phyloP scores from a whole-genome alignment of 2,113 vertebrate genomes.

The Cochlearius cochlearius region DNA sequence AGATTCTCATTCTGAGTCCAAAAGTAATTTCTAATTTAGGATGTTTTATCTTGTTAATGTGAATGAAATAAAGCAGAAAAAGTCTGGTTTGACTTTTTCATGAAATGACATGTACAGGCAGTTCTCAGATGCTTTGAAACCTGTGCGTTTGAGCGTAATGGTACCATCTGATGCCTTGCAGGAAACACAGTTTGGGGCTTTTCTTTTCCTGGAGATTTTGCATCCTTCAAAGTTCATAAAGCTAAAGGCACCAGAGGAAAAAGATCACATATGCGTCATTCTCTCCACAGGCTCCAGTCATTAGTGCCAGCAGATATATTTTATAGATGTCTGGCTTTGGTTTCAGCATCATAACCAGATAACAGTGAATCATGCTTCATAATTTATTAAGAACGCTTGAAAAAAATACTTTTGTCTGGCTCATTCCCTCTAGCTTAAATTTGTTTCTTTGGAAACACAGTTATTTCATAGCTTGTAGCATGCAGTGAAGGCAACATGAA shows the following conservation, averaged over 20 bases:
- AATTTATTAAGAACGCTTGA: neutral
- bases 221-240: neutral
- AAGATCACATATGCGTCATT: neutral
- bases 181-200: neutral
- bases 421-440: neutral
- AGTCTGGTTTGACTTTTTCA: neutral
- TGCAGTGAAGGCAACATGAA: neutral
- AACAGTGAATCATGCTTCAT: slow-evolving; percentile 12
- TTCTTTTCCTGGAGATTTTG: neutral
- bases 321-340: slow-evolving; percentile 15
- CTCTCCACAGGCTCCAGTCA: neutral
- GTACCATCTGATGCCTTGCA: neutral
- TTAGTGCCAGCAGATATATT: slow-evolving; percentile 15
- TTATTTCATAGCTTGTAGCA: neutral
- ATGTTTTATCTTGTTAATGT: neutral
- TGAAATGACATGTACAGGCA: neutral
- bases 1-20: neutral
- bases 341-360: slow-evolving; percentile 30
- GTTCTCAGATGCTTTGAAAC: neutral
- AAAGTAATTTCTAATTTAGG: neutral
- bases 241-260: neutral
- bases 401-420: neutral
- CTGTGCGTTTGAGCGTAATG: neutral
- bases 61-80: neutral
- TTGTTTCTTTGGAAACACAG: neutral